Conservation (phyloP, 2,888 invertebrate genomes). For the Chymomyza caudatula region DNA sequence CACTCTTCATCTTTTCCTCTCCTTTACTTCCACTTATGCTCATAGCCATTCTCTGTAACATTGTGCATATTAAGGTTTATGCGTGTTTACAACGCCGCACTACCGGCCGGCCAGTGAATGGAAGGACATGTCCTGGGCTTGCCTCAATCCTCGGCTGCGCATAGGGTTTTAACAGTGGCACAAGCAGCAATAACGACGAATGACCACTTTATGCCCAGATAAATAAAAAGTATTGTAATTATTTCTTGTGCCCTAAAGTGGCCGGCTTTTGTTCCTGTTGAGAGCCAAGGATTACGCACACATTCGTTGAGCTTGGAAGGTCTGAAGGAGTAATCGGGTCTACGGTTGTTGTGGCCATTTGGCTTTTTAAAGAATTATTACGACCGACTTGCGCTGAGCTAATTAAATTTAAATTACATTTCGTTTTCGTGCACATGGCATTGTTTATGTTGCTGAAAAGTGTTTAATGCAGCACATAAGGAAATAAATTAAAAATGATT, state of each 20-base stretch:
- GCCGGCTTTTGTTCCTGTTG: not conserved
- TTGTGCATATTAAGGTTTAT: constrained; percentile 22
- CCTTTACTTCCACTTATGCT: not conserved
- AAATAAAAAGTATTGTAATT: constrained; percentile 43
- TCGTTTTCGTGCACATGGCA: constrained; percentile 21
- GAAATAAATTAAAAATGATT: constrained; percentile 63
- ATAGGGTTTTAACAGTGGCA: not conserved
- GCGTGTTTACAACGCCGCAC: constrained; percentile 6
- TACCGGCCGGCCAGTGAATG: not conserved
- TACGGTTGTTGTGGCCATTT: constrained; percentile 6
- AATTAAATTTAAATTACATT: constrained; percentile 64
- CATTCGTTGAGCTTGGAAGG: not conserved
- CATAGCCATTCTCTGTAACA: not conserved
- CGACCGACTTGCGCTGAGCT: constrained; percentile 27
- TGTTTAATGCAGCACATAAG: not conserved
- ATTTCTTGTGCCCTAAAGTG: constrained; percentile 24
- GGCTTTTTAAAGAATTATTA: constrained; percentile 37
- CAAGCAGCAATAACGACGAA: not conserved
- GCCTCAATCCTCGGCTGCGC: not conserved
- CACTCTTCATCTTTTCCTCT: not conserved
- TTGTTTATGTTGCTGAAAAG: no score
- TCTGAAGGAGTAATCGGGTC: not conserved
- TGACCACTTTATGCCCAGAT: constrained; percentile 19
- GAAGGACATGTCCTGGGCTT: not conserved
- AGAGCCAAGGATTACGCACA: not conserved